These are phyloP conservation scores for Actinernus sp. DNA, from an alignment of 92 coral and sea anemone species.

Conservation along the genomic window DNA sequence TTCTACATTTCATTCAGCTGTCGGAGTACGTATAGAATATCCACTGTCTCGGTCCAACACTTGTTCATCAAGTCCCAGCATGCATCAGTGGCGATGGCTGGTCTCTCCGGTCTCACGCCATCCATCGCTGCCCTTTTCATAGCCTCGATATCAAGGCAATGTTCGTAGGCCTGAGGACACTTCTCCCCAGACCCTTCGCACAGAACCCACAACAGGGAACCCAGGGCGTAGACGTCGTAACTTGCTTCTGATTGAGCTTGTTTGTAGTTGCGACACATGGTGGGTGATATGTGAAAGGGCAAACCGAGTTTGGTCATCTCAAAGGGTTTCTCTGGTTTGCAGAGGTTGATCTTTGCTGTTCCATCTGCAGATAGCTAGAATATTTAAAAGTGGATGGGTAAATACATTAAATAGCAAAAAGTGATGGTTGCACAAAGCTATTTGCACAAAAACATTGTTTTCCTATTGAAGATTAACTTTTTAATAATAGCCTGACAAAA, in stretches of 20 bases:
- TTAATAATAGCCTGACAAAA: too few species aligned
- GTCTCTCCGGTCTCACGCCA: constrained; percentile 49
- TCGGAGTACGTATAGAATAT: background rate
- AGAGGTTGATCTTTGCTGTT: constrained; percentile 58
- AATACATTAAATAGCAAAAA: background rate
- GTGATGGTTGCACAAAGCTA: background rate
- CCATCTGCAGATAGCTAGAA: constrained; percentile 48
- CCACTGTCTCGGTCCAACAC: constrained; percentile 29
- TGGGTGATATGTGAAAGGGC: constrained; percentile 61
- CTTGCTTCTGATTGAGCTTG: constrained; percentile 16
- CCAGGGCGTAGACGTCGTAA: constrained; percentile 71
- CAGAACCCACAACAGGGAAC: constrained; percentile 61
- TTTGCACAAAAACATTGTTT: background rate
- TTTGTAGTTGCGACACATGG: constrained; percentile 32
- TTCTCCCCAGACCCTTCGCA: constrained; percentile 63
- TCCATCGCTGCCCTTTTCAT: constrained; percentile 52
- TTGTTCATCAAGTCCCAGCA: constrained; percentile 58
- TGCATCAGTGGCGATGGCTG: constrained; percentile 36
- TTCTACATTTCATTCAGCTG: too few species aligned
- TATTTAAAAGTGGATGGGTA: background rate
- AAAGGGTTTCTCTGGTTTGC: constrained; percentile 65
- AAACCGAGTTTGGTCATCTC: constrained; percentile 50
- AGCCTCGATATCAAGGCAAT: constrained; percentile 26
- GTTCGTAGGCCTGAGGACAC: constrained; percentile 47
- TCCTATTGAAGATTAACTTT: background rate